Percentiles rank a stretch among this genome's conserved stretches.
phyloP scores from a whole-genome alignment of 2,888 invertebrate genomes.

The Achlya flavicornis region DNA sequence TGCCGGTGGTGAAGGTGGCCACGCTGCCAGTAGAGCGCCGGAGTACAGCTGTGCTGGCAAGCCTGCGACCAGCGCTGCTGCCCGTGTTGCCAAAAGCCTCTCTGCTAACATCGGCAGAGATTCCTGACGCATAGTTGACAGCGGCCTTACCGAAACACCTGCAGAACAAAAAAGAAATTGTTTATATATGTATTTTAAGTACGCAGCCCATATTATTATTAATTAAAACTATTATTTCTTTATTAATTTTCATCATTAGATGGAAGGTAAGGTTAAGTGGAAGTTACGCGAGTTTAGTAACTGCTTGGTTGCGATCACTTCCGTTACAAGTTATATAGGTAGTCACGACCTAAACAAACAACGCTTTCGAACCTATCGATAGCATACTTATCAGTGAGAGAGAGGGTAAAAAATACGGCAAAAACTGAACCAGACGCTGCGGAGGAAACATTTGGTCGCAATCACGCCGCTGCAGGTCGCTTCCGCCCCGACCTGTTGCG shows the following conservation, averaged over 20 bases:
- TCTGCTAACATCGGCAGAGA: constrained; percentile 78
- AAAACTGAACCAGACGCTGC: constrained; percentile 75
- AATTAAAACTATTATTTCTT: neutral
- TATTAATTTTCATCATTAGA: neutral
- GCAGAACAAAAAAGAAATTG: constrained; percentile 31
- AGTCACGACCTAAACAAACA: constrained; percentile 78
- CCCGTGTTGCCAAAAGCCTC: constrained; percentile 82
- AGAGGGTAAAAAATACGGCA: constrained; percentile 71
- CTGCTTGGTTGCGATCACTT: constrained; percentile 60
- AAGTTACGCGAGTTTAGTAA: constrained; percentile 17
- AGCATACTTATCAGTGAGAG: constrained; percentile 77
- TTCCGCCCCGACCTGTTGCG: constrained; percentile 84
- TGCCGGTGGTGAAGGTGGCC: constrained; percentile 82
- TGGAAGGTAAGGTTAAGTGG: neutral
- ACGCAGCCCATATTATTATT: neutral
- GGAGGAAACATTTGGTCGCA: constrained; percentile 83
- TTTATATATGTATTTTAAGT: neutral
- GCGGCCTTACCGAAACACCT: constrained; percentile 81
- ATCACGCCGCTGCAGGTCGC: constrained; percentile 80
- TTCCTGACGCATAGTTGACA: constrained; percentile 79
- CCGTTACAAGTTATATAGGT: constrained; percentile 58
- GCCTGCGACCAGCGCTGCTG: constrained; percentile 80
- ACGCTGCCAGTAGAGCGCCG: constrained; percentile 84
- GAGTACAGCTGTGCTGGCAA: constrained; percentile 86
- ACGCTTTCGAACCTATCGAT: constrained; percentile 75